These are phyloP conservation scores for Typhlichthys subterraneus DNA, from an alignment of 2,797 vertebrate species.

Conservation along the genomic window DNA sequence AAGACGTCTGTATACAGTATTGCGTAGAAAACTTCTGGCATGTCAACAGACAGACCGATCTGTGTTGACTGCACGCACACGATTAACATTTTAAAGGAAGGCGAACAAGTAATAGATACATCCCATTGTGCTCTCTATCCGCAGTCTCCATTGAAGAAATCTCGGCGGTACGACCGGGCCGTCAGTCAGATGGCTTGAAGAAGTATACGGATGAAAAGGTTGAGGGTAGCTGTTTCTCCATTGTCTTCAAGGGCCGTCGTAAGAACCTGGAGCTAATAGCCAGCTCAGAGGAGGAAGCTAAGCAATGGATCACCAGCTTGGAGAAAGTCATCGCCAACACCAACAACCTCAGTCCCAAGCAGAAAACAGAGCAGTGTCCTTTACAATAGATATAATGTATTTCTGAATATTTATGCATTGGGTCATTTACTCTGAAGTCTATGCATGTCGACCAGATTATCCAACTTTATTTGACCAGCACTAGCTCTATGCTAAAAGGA, in stretches of 20 bases:
- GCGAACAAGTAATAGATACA: no score
- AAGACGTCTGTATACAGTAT: no score
- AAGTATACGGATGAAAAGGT: constrained; percentile 86
- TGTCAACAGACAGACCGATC: no score
- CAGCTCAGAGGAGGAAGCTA: constrained; percentile 81
- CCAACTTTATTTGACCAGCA: no score
- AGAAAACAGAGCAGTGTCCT: constrained; percentile 97
- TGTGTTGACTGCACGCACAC: no score
- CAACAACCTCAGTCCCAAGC: constrained; percentile 78
- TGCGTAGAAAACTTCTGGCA: no score
- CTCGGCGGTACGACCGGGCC: constrained; percentile 85
- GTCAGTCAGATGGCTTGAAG: constrained; percentile 90
- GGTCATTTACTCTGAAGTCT: no score
- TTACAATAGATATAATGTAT: background rate
- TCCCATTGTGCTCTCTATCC: background rate
- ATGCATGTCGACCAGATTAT: no score
- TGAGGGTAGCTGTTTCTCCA: constrained; percentile 88
- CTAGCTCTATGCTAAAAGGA: no score
- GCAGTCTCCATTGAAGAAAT: constrained; percentile 92
- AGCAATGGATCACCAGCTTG: constrained; percentile 88
- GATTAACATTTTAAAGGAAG: no score
- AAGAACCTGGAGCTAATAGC: constrained; percentile 95
- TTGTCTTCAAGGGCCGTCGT: constrained; percentile 88
- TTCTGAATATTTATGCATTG: background rate
- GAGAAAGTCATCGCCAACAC: constrained; percentile 81